Conservation (phyloP, 2,797 vertebrate genomes). For the Leptatherina wallacei region DNA sequence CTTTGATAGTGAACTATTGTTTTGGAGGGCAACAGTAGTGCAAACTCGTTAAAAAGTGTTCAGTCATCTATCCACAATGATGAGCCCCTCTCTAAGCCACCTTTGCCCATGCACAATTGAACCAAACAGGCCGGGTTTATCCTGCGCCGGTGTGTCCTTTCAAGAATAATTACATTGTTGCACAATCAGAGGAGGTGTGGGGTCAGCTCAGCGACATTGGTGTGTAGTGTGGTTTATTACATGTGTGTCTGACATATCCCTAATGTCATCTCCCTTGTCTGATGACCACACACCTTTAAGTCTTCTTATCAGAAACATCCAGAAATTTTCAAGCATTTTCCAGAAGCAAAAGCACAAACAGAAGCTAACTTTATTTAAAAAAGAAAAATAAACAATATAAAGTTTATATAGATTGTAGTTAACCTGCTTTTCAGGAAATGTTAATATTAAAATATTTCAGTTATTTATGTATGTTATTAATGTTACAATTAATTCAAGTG, state of each 20-base stretch:
- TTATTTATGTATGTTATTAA: slow-evolving; percentile 11
- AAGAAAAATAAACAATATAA: neutral
- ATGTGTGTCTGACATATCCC: neutral
- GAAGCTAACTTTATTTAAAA: slow-evolving; percentile 5
- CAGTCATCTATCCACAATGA: neutral
- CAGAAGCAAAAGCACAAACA: slow-evolving; percentile 6
- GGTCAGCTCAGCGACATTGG: neutral
- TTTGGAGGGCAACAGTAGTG: neutral
- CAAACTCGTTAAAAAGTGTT: too few relatives aligned
- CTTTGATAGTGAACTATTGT: neutral
- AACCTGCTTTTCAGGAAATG: neutral
- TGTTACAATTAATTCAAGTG: neutral
- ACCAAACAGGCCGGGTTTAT: neutral
- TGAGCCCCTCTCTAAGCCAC: neutral
- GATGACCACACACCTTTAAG: neutral
- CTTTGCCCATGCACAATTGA: neutral
- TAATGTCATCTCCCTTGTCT: neutral
- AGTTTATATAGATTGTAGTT: neutral
- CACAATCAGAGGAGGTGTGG: neutral
- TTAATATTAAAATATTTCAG: neutral
- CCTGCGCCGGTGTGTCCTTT: neutral
- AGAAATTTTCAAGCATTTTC: slow-evolving; percentile 3
- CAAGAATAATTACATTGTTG: neutral
- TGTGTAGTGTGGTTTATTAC: neutral
- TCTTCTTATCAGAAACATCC: neutral